phyloP scores from a whole-genome alignment of 2,888 invertebrate species.

The Ennomos quercinarius region DNA sequence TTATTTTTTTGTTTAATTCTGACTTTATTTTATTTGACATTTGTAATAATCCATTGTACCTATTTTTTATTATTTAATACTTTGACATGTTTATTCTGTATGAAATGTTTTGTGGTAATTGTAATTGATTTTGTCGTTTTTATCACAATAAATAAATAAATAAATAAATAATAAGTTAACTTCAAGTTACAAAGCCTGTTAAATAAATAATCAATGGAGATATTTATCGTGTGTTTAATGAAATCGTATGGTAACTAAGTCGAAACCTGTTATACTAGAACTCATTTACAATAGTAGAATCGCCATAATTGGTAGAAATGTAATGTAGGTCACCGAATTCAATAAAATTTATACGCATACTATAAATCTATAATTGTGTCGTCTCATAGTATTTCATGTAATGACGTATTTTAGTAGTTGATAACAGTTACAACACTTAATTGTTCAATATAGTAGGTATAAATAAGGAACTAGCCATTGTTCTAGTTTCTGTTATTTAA shows the following conservation, averaged over 20 bases:
- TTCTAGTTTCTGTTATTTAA: constrained; percentile 2
- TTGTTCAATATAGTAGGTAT: constrained; percentile 11
- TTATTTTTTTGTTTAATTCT: too few relatives aligned
- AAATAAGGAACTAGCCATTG: constrained; percentile 23
- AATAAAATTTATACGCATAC: constrained; percentile 40
- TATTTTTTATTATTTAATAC: too few relatives aligned
- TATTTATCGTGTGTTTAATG: constrained; percentile 7
- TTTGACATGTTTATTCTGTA: too few relatives aligned
- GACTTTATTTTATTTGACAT: too few relatives aligned
- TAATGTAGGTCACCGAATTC: constrained; percentile 54
- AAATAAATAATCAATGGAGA: background rate
- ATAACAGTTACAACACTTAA: constrained; percentile 25
- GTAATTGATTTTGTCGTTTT: too few relatives aligned
- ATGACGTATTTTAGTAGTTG: constrained; percentile 23
- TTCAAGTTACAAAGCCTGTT: background rate
- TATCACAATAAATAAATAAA: too few relatives aligned
- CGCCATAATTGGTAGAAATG: constrained; percentile 48
- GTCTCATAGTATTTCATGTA: constrained; percentile 28
- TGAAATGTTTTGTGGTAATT: too few relatives aligned
- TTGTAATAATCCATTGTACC: too few relatives aligned
- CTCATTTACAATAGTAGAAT: constrained; percentile 34
- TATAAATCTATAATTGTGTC: constrained; percentile 6
- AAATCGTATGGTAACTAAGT: constrained; percentile 30
- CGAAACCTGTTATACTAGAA: constrained; percentile 37
- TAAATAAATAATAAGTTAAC: too few relatives aligned